Base-by-base conservation (phyloP, 2,113 vertebrate species). In the Macroglossus sobrinus region DNA sequence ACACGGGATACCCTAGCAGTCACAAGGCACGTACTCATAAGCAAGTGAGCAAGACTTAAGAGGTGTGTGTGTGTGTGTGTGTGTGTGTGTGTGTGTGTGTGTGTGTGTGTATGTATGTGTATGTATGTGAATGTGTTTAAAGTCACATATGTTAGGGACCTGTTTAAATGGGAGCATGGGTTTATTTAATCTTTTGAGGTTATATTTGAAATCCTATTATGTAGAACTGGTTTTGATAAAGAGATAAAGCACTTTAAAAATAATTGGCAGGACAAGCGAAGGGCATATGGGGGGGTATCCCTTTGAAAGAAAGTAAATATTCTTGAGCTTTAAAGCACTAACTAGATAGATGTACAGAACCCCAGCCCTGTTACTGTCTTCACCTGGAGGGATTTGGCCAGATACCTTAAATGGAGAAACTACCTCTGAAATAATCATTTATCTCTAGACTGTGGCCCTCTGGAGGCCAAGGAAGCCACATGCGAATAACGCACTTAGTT, bases 171-270 rank as follows among this genome's bases (percentile, higher is more conserved):
- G 45, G n/a, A 87, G 3, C 75, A 24, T 26, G 66, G 43, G 30
- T 82, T 47, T 71, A 38, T 71, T 38, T 80, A 45, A 55, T 84
- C 43, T 75, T 87, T 55, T 2, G 53, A 72, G 64, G 75, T 47
- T 85, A 8, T 66, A 50, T 68, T 63, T 89, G 61, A 76, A 80
- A 82, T 5, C 26, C 74, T 93, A 15, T 11, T 15, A 43, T 28
- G 6, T 3, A 89, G 68, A 78, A 55, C 66, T 94, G 89, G 11
- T 69, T 86, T 96, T 74, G 63, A 24, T 47, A 28, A 47, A 89
- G 61, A 33, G 50, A n/a, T 43, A 57, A 85, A 45, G 18, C 68
- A 38, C 24, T 86, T 57, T 50, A 74, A 82, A 82, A 61, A 28
- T 19, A 59, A 61, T 18, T 7, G 59, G 13, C 12, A 12, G 40